phyloP scores from a whole-genome alignment of 1,140 invertebrate species.

The Drosophila gunungcola region DNA sequence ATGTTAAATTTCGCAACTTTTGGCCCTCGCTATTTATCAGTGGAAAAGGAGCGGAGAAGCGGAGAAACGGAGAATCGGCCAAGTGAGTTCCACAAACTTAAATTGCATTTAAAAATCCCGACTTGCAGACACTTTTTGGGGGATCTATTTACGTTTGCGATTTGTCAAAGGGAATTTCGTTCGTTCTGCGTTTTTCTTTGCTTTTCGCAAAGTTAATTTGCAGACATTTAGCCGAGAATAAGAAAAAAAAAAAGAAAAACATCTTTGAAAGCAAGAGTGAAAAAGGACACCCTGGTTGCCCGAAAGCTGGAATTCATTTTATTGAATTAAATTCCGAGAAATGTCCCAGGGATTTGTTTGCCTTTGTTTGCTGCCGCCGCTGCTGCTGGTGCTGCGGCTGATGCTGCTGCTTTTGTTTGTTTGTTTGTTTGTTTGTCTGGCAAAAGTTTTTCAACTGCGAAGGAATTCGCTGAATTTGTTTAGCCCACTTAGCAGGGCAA shows the following conservation, averaged over 20 bases:
- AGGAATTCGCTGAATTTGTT: constrained; percentile 41
- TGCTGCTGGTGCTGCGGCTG: constrained; percentile 12
- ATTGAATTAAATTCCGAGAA: constrained; percentile 62
- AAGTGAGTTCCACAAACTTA: constrained; percentile 50
- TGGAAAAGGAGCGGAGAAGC: not conserved
- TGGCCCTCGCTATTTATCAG: constrained; percentile 61
- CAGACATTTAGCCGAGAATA: constrained; percentile 43
- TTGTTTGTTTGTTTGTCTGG: constrained; percentile 26
- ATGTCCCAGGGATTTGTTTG: constrained; percentile 48
- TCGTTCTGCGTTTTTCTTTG: constrained; percentile 1
- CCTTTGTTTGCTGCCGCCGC: constrained; percentile 31
- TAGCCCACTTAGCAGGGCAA: constrained; percentile 49
- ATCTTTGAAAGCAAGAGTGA: constrained; percentile 40
- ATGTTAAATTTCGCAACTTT: constrained; percentile 57
- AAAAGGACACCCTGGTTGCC: constrained; percentile 36
- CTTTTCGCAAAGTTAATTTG: constrained; percentile 64
- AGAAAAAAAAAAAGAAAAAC: constrained; percentile 18
- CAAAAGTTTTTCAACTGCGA: constrained; percentile 32
- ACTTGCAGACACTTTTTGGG: constrained; percentile 16
- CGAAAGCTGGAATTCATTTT: constrained; percentile 35
- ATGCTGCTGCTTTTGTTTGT: too few species aligned
- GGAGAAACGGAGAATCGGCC: not conserved
- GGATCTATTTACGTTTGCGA: constrained; percentile 59
- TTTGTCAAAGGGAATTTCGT: constrained; percentile 62
- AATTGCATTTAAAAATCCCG: constrained; percentile 64